Evolutionary conservation across 2,113 vertebrate species (phyloP).

Genomic region (Lota lota): DNA sequence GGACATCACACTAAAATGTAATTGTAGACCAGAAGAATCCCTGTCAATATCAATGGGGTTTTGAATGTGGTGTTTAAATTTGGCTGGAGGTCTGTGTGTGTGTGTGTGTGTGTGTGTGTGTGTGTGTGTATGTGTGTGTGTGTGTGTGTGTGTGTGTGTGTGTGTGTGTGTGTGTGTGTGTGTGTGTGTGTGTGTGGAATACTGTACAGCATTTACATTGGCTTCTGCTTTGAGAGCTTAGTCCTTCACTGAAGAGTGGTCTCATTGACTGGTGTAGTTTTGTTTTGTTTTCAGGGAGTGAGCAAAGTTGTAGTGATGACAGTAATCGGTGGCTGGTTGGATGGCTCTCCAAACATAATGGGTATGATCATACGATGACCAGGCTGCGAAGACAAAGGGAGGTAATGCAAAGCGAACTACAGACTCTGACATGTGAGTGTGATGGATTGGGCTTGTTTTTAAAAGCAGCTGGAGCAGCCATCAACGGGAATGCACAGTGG

Average conservation of each 20-base stretch:
- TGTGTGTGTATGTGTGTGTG: no score
- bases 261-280: slow-evolving; percentile 48
- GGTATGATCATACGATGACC: slow-evolving; percentile 35
- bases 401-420: slow-evolving; percentile 11
- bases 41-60: no score
- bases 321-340: slow-evolving; percentile 46
- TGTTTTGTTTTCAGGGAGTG: slow-evolving; percentile 22
- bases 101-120: no score
- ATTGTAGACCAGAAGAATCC: no score
- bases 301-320: slow-evolving; percentile 63
- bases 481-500: neutral
- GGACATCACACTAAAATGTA: no score
- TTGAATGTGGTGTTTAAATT: no score
- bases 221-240: neutral
- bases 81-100: no score
- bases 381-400: slow-evolving; percentile 28
- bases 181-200: slow-evolving; percentile 27
- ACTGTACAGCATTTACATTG: slow-evolving; percentile 26
- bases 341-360: slow-evolving; percentile 57
- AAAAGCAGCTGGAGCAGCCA: neutral
- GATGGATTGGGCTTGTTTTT: neutral
- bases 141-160: no score
- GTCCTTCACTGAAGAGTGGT: slow-evolving; percentile 50
- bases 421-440: neutral
- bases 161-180: no score